These are phyloP conservation scores for Trichonephila clavipes DNA, from an alignment of 1,140 invertebrate species.

Conservation along the genomic window DNA sequence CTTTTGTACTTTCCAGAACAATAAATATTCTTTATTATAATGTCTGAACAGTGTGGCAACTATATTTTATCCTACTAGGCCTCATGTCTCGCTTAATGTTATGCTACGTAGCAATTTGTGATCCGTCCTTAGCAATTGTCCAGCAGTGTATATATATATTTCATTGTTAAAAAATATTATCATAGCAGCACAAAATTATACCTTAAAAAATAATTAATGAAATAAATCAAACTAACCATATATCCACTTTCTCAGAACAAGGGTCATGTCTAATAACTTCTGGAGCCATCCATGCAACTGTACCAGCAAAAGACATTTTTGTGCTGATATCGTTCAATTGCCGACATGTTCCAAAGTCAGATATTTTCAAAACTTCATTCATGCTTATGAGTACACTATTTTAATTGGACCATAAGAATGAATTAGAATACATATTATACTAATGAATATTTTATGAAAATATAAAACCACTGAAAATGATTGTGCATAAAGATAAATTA, in stretches of 20 bases:
- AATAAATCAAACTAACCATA: slow-evolving; percentile 86
- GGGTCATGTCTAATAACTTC: slow-evolving; percentile 98
- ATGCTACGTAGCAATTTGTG: no score
- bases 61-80: no score
- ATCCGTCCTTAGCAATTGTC: no score
- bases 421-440: background rate
- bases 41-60: no score
- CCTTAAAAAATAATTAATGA: background rate
- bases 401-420: background rate
- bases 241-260: slow-evolving; percentile 97
- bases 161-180: no score
- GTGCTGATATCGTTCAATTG: slow-evolving; percentile 97
- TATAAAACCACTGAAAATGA: background rate
- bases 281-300: slow-evolving; percentile 99
- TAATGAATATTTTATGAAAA: background rate
- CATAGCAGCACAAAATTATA: no score
- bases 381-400: slow-evolving; percentile 87
- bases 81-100: no score
- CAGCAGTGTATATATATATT: no score
- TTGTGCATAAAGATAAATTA: background rate
- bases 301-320: slow-evolving; percentile 98
- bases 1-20: no score
- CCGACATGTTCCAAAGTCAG: slow-evolving; percentile 97
- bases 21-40: no score
- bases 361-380: slow-evolving; percentile 96